Base-by-base conservation (phyloP, 2,888 invertebrate genomes). In the Ptycholaimellus sp. region DNA sequence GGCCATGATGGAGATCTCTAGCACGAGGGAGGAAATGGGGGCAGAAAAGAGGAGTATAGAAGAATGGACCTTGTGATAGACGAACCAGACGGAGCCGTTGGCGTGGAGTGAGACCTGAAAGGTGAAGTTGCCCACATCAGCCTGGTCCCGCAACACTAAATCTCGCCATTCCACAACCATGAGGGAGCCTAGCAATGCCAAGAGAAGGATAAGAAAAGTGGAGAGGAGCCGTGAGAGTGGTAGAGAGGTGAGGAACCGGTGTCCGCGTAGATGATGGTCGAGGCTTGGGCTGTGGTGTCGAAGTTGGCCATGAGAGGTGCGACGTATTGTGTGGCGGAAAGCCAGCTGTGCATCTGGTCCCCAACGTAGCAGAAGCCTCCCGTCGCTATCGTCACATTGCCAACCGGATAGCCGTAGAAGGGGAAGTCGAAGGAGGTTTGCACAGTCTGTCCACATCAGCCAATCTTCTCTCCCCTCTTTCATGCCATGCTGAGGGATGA, bases 251-350 rank as follows among this genome's bases (percentile, higher is more conserved):
- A n/a, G n/a, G n/a, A n/a, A n/a, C n/a, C 82, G 58, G 81, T 82
- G 56, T 81, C 81, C 20, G 70, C 68, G 52, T 79, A 74, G 49
- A 75, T 74, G 37, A 96, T 77, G 46, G 65, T 70, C 36, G 83
- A 81, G 46, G 73, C 70, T n/a, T 73, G 69, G 3, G 73, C 72
- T 35, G 76, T 59, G 0, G 87, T 85, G 60, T 96, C 90, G 59
- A 96, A 96, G 66, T 96, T 96, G 28, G 87, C 93, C 93, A 96
- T 96, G 35, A 96, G 65, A 0, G 96, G 93, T 2, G 93, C 93
- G 42, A 93, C 83, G 62, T 90, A 93, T 64, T 96, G 93, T 0
- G 93, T 93, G n/a, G 90, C 90, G 0, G 93, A 93, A 32, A 96
- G 67, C 87, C 87, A 93, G 42, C 79, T 78, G 65, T 96, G 93